Percentiles rank a stretch among this genome's conserved stretches.
Evolutionary conservation across 1,140 invertebrate genomes (phyloP).

Genomic region (Orius laevigatus): DNA sequence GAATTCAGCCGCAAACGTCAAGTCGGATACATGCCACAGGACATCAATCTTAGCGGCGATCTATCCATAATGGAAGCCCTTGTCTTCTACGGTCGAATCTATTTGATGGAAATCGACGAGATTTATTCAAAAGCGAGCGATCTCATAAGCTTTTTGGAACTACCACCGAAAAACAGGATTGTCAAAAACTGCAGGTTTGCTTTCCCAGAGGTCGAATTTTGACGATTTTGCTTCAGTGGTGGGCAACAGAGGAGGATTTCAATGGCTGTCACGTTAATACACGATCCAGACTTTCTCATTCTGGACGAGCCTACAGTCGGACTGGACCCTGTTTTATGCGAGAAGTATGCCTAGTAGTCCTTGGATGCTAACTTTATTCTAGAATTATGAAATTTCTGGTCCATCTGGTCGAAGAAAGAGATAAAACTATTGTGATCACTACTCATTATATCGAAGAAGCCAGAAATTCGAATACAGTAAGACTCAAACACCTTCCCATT

Average conservation of each 20-base stretch:
- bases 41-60: constrained; percentile 33
- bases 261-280: constrained; percentile 35
- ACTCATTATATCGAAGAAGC: constrained; percentile 93
- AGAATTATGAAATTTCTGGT: constrained; percentile 83
- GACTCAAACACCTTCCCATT: too few species aligned
- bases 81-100: constrained; percentile 35
- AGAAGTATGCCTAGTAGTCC: constrained; percentile 20
- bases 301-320: constrained; percentile 44
- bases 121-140: constrained; percentile 19
- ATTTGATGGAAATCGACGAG: constrained; percentile 28
- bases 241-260: constrained; percentile 37
- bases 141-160: constrained; percentile 43
- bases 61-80: constrained; percentile 37
- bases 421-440: constrained; percentile 72
- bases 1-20: constrained; percentile 23
- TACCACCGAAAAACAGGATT: constrained; percentile 38
- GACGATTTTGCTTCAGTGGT: too few species aligned
- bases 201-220: too few species aligned
- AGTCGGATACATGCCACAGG: constrained; percentile 64
- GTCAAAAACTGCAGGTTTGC: constrained; percentile 59
- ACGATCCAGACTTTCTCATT: constrained; percentile 36
- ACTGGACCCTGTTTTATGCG: constrained; percentile 37
- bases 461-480: constrained; percentile 41
- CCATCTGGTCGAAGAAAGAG: constrained; percentile 47
- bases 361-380: constrained; percentile 3